These are phyloP conservation scores for Craniophora ligustri DNA, from an alignment of 2,888 invertebrate genomes.

Conservation along the genomic window DNA sequence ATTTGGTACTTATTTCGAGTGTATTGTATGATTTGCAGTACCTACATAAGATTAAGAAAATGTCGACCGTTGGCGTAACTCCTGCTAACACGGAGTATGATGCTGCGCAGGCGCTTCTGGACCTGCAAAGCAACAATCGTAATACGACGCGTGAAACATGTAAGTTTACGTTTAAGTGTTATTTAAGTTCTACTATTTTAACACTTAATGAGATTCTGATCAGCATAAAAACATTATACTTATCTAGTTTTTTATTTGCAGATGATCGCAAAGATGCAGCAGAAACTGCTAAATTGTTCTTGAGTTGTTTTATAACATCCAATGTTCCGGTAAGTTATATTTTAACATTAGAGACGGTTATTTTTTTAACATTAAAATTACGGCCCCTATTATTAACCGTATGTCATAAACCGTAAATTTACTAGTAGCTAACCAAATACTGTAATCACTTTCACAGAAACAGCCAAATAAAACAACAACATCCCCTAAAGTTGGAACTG, in stretches of 20 bases:
- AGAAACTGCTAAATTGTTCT: constrained; percentile 56
- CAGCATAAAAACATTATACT: background rate
- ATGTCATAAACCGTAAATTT: no score
- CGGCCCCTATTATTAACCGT: no score
- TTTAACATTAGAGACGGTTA: no score
- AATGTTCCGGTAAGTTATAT: constrained; percentile 43
- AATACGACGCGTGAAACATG: constrained; percentile 28
- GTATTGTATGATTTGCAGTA: constrained; percentile 4
- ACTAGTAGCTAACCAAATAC: no score
- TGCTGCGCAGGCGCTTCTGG: constrained; percentile 61
- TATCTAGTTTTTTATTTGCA: constrained; percentile 12
- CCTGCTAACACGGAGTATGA: constrained; percentile 54
- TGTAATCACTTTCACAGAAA: no score
- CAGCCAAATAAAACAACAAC: background rate
- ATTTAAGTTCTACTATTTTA: background rate
- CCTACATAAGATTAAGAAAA: constrained; percentile 10
- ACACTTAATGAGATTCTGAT: constrained; percentile 1
- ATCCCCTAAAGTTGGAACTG: constrained; percentile 15
- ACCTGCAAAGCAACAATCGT: constrained; percentile 54
- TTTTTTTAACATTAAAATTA: no score
- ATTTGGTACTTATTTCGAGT: background rate
- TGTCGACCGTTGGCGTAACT: constrained; percentile 43
- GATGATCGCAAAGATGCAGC: constrained; percentile 48
- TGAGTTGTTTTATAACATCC: constrained; percentile 56
- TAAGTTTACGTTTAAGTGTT: constrained; percentile 24